These are phyloP conservation scores for Sarotherodon lohbergeri DNA, from an alignment of 2,113 vertebrate species.

Conservation along the genomic window DNA sequence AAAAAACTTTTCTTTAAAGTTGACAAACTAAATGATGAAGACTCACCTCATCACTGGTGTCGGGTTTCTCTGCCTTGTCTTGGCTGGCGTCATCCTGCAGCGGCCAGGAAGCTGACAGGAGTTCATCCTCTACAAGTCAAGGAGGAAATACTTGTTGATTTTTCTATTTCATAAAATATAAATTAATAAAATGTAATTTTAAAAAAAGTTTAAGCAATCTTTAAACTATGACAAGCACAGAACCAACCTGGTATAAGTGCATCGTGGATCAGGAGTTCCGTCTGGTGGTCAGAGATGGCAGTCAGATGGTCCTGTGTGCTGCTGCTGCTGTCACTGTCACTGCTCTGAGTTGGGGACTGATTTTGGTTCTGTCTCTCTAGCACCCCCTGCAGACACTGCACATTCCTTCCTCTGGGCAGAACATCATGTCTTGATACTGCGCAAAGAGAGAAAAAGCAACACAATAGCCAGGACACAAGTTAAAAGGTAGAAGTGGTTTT, in stretches of 20 bases:
- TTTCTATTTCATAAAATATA: not conserved
- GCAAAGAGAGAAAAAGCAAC: not conserved
- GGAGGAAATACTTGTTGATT: not conserved
- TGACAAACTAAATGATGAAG: not conserved
- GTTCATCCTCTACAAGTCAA: constrained; percentile 13
- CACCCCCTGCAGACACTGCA: constrained; percentile 37
- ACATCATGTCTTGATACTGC: constrained; percentile 58
- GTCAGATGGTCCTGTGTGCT: not conserved
- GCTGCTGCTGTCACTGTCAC: constrained; percentile 6
- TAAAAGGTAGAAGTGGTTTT: fast-evolving
- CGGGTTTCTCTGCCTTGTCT: not conserved
- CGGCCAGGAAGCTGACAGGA: not conserved
- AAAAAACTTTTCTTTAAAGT: not conserved
- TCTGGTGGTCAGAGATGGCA: constrained; percentile 34
- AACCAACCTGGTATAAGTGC: constrained; percentile 39
- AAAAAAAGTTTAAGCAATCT: not conserved
- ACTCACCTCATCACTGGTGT: constrained; percentile 15
- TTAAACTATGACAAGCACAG: not conserved
- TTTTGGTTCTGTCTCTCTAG: constrained; percentile 28
- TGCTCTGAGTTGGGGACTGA: not conserved
- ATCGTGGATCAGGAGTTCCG: constrained; percentile 3
- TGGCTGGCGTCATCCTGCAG: constrained; percentile 10
- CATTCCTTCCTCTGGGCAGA: constrained; percentile 41
- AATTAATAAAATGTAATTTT: not conserved
- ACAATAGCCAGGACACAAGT: not conserved